Evolutionary conservation across 1,140 invertebrate species (phyloP).

Genomic region (Parasteatoda tepidariorum): DNA sequence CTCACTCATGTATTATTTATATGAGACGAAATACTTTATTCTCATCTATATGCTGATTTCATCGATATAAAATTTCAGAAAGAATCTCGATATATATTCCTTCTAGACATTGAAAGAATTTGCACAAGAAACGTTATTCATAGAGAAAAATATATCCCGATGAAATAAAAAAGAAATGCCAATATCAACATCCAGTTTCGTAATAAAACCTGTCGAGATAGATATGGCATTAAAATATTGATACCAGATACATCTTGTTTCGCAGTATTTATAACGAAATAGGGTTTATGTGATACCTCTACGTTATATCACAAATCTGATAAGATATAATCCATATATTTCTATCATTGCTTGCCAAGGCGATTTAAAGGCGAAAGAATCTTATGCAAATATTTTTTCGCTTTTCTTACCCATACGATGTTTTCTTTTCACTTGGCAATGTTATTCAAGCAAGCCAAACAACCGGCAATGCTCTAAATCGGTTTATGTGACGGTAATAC

Average conservation of each 20-base stretch:
- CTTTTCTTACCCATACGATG: constrained; percentile 15
- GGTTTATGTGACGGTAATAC: constrained; percentile 57
- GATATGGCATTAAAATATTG: constrained; percentile 58
- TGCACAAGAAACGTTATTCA: constrained; percentile 26
- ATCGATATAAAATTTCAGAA: background rate
- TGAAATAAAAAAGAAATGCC: constrained; percentile 16
- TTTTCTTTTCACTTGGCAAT: constrained; percentile 53
- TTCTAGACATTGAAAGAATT: constrained; percentile 43
- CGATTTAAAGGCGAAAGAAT: constrained; percentile 43
- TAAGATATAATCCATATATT: constrained; percentile 60
- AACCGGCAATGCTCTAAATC: constrained; percentile 46
- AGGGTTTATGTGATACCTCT: background rate
- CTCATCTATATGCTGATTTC: background rate
- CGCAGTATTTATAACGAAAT: background rate
- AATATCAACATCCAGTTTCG: constrained; percentile 47
- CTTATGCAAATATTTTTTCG: constrained; percentile 59
- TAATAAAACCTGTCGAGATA: constrained; percentile 49
- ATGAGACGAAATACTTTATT: background rate
- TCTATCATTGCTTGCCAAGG: constrained; percentile 48
- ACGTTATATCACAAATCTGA: constrained; percentile 39
- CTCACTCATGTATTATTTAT: background rate
- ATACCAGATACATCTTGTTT: background rate
- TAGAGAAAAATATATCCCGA: background rate
- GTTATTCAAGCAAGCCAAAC: constrained; percentile 55
- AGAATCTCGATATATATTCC: background rate